These are phyloP conservation scores for Iguana delicatissima DNA, from an alignment of 2,797 vertebrate genomes.

Conservation along the genomic window DNA sequence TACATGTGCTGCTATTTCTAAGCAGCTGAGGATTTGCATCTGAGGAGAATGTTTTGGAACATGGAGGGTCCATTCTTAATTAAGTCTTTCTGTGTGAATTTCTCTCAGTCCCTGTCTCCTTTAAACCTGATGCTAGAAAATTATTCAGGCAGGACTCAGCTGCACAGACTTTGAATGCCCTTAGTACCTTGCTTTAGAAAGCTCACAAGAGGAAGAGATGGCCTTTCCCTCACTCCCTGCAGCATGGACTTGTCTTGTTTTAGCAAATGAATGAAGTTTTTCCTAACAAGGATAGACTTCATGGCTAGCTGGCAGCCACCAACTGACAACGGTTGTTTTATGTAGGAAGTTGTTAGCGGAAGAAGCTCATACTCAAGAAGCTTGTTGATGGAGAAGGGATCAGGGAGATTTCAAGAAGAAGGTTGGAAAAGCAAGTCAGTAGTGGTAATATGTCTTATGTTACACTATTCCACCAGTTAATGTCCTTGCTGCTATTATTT, in stretches of 20 bases:
- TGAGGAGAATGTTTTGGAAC: not conserved
- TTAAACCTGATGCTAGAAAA: not conserved
- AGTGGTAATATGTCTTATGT: too few species aligned
- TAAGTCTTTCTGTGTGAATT: not conserved
- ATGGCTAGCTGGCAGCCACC: not conserved
- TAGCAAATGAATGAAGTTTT: not conserved
- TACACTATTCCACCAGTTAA: too few species aligned
- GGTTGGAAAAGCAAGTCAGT: not conserved
- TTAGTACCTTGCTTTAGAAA: not conserved
- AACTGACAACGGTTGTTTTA: not conserved
- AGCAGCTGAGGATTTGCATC: not conserved
- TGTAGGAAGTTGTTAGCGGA: not conserved
- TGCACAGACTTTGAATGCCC: not conserved
- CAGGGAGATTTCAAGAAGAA: not conserved
- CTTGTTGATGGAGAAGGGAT: not conserved
- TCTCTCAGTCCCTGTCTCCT: not conserved
- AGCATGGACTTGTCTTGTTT: not conserved
- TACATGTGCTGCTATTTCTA: not conserved
- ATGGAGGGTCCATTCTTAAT: not conserved
- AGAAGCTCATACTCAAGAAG: not conserved
- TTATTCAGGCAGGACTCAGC: not conserved
- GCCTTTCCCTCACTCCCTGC: too few species aligned
- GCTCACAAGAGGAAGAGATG: not conserved
- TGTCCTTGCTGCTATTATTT: too few species aligned
- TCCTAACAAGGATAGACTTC: too few species aligned